Evolutionary conservation across 1,140 invertebrate species (phyloP), one percentile per base, ranked within the genome.

Genomic region (Drosophila pruinosa): DNA sequence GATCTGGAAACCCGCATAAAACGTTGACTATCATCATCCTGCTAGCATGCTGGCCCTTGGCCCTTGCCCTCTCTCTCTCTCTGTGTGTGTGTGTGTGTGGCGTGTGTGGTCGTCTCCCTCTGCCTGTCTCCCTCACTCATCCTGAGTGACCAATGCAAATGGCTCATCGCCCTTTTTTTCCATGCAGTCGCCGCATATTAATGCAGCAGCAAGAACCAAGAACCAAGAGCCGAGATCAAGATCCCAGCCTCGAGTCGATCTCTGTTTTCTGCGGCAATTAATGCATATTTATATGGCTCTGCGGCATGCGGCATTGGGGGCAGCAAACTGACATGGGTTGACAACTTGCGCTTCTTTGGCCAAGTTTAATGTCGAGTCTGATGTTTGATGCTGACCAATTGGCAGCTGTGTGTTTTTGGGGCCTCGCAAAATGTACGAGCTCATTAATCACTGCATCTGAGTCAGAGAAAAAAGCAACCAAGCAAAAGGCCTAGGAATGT

Each of bases 231-330:
- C 58, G 15, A 62, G 59, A 62, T 39, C 47, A 19, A 50, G 47
- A 62, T 28, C 14, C n/a, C 19, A 26, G 10, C 26, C 14, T 15
- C 28, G 28, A 8, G 17, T 21, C 7, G 3, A 14, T 28, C 14
- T 47, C 12, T 38, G 5, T 48, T 38, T 24, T 15, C 34, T 12
- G 72, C 61, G 21, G 63, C 34, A 71, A 41, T 61, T 59, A 61
- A 72, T 75, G 73, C 73, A 75, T 75, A 75, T 75, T 72, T 72
- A 75, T 75, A 62, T 28, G 12, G 57, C 12, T 36, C 19, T 6
- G 47, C 14, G 22, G 36, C 14, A 10, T 38, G 57, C 10, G 41
- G 15, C 47, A 52, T 43, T 24, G 43, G 36, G 36, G 47, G 24
- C 26, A 34, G 38, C 38, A 38, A n/a, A 14, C 58, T 75, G 72